Evolutionary conservation across 2,113 vertebrate genomes (phyloP), one percentile per base, ranked within the genome.

Genomic region (Saimiri boliviensis): DNA sequence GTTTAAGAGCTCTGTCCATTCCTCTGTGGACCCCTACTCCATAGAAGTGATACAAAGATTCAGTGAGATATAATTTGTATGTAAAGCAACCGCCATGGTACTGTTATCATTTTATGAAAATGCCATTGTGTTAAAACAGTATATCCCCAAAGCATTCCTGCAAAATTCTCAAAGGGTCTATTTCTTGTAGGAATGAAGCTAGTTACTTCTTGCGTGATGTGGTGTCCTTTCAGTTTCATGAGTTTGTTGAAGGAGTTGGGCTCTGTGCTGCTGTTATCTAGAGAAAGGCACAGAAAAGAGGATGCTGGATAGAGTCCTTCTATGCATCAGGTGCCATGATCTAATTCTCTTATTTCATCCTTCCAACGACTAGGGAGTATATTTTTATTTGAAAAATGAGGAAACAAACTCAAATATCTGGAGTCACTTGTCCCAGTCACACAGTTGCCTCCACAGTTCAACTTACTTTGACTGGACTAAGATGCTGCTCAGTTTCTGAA

Each of bases 181-280:
- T 96, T 96, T 98, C 54, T 96, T 93, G 40, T 79, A 66, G 52
- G 94, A 79, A 76, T 76, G 93, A 86, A 94, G 71, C 63, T 87
- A 83, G 47, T 47, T 95, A 95, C 45, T 86, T 32, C 16, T 49
- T 66, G 73, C 84, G 92, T 60, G n/a, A 71, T 11, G 7, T 37
- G 37, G 37, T 49, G 42, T 42, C n/a, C 56, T 90, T 84, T 40
- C 14, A 77, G 49, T 87, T 83, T 56, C 40, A 13, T 45, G 32
- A 60, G 52, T 86, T 95, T 73, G 35, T 52, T 54, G 4, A 47
- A 52, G 32, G n/a, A 13, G 5, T 9, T 86, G 14, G 30, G 5
- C 23, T 87, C 52, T 58, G 73, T 73, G 19, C 30, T 49, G 25
- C 47, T 82, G 25, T 80, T 58, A 56, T 20, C 27, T 58, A 56